Conservation (phyloP, 2,888 invertebrate species). For the Caenorhabditis auriculariae region DNA sequence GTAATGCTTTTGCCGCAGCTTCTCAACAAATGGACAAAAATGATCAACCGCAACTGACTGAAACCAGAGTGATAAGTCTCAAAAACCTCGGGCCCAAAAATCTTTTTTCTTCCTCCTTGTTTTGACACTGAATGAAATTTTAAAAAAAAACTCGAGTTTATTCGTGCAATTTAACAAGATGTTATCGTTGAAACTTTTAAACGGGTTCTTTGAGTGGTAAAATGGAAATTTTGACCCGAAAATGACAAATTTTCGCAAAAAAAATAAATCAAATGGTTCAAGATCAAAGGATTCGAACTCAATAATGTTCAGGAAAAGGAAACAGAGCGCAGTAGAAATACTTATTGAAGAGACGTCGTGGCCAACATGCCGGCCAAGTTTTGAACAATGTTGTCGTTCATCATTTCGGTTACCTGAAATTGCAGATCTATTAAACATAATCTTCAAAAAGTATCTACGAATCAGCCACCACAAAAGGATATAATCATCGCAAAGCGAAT, state of each 20-base stretch:
- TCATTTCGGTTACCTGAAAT: conserved; percentile 47
- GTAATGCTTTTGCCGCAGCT: conserved; percentile 55
- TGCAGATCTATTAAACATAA: not conserved
- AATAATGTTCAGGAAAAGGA: conserved; percentile 3
- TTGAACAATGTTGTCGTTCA: conserved; percentile 61
- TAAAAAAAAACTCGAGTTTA: not conserved
- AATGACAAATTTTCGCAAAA: not conserved
- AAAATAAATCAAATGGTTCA: not conserved
- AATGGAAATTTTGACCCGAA: not conserved
- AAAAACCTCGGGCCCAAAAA: no score
- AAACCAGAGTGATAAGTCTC: no score
- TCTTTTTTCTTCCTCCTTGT: no score
- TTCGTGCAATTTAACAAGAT: not conserved
- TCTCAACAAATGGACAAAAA: conserved; percentile 56
- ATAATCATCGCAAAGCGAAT: not conserved
- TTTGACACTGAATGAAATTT: no score
- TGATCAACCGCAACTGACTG: conserved; percentile 2
- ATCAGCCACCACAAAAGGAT: not conserved
- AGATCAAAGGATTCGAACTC: not conserved
- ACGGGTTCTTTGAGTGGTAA: not conserved
- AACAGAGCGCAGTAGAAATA: conserved; percentile 1
- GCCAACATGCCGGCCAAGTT: conserved; percentile 59
- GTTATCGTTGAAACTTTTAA: not conserved
- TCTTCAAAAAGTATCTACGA: not conserved
- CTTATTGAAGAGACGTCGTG: conserved; percentile 52